Conservation (phyloP, 1,140 invertebrate genomes). For the Frieseomelitta varia region DNA sequence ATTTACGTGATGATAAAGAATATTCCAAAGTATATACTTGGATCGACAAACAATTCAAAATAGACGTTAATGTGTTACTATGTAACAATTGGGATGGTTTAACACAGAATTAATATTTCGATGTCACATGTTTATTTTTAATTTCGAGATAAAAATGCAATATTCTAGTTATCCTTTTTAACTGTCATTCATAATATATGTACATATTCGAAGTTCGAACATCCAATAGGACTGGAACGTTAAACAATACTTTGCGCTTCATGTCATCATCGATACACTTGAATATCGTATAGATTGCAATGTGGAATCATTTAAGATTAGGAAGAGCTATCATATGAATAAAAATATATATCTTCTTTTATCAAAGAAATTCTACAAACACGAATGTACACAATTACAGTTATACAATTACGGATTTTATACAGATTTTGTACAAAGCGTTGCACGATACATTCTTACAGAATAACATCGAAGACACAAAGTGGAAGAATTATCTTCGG, state of each 20-base stretch:
- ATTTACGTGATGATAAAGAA: neutral
- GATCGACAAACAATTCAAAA: slow-evolving; percentile 17
- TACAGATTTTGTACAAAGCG: slow-evolving; percentile 11
- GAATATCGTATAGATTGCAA: neutral
- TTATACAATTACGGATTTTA: neutral
- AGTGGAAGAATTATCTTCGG: neutral
- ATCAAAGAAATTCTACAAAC: neutral
- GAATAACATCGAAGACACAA: slow-evolving; percentile 4
- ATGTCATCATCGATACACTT: neutral
- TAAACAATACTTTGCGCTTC: neutral
- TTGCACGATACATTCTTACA: neutral
- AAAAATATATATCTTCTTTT: slow-evolving; percentile 33
- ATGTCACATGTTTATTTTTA: slow-evolving; percentile 33
- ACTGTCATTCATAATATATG: neutral
- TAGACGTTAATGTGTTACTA: neutral
- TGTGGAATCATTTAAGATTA: neutral
- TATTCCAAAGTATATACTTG: slow-evolving; percentile 9
- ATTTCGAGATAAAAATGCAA: slow-evolving; percentile 21
- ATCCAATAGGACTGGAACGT: neutral
- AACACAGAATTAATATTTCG: neutral
- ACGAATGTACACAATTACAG: neutral
- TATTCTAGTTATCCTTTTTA: neutral
- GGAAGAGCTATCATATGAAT: slow-evolving; percentile 24
- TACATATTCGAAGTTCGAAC: slow-evolving; percentile 3
- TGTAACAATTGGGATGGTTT: neutral